These are phyloP conservation scores for Crioceris asparagi DNA, from an alignment of 2,888 invertebrate species.

Conservation along the genomic window DNA sequence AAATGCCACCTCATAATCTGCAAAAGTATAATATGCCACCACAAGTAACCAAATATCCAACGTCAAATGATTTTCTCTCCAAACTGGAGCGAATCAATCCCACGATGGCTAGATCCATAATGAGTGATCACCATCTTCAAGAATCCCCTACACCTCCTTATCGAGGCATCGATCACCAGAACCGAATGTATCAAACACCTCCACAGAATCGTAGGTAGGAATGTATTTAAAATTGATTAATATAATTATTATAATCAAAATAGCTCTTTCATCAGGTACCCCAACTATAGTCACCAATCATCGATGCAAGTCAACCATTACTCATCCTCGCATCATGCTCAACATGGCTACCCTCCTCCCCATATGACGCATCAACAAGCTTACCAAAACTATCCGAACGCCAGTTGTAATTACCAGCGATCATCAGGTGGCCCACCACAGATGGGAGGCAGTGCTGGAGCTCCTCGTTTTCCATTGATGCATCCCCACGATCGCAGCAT, in stretches of 20 bases:
- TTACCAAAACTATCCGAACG: too few species aligned
- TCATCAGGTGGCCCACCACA: constrained; percentile 12
- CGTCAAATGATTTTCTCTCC: constrained; percentile 30
- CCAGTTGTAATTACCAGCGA: not conserved
- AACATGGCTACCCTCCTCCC: too few species aligned
- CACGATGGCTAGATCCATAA: constrained; percentile 32
- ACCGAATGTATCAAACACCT: constrained; percentile 24
- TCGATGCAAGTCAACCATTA: too few species aligned
- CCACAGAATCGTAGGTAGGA: constrained; percentile 23
- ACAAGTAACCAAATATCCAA: constrained; percentile 19
- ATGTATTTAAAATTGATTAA: too few species aligned
- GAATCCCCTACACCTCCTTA: constrained; percentile 22
- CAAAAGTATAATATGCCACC: constrained; percentile 23
- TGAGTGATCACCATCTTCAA: constrained; percentile 31
- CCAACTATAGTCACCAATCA: too few species aligned
- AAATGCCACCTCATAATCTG: constrained; percentile 11
- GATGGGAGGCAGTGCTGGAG: too few species aligned
- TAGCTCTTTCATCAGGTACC: too few species aligned
- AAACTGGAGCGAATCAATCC: constrained; percentile 32
- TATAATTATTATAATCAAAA: too few species aligned
- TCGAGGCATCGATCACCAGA: constrained; percentile 20
- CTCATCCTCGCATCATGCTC: too few species aligned
- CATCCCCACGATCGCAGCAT: constrained; percentile 25
- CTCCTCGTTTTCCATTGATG: constrained; percentile 19
- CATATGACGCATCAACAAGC: too few species aligned